A percentile compares a stretch with the other conserved stretches of the same genome.
These are phyloP conservation scores for Polyodon spathula DNA, from an alignment of 2,113 vertebrate genomes.

Conservation along the genomic window DNA sequence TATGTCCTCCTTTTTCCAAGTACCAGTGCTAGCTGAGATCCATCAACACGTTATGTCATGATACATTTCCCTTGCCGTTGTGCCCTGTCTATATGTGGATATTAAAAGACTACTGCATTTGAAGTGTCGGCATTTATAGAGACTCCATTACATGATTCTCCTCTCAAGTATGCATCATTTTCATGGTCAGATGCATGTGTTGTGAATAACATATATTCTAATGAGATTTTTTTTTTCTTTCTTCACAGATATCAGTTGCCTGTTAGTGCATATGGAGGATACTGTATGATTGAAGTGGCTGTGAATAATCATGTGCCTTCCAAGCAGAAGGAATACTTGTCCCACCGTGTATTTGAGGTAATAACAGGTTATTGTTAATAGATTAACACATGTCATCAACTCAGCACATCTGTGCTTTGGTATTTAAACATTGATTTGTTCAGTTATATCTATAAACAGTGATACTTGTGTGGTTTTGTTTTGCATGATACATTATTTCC, in stretches of 20 bases:
- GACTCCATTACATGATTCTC: slow-evolving; percentile 32
- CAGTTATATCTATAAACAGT: no score
- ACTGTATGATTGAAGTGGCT: slow-evolving; percentile 69
- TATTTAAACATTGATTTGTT: no score
- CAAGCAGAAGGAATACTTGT: slow-evolving; percentile 43
- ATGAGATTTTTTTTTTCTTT: slow-evolving; percentile 42
- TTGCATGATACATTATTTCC: no score
- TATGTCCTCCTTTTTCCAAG: no score
- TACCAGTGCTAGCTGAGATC: no score
- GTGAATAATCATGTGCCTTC: slow-evolving; percentile 50
- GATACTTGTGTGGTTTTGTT: no score
- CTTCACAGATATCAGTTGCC: slow-evolving; percentile 59
- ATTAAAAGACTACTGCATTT: slow-evolving; percentile 18
- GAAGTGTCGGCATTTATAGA: slow-evolving; percentile 38
- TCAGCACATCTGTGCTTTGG: no score
- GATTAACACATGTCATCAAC: no score
- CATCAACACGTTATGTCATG: no score
- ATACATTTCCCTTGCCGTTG: no score
- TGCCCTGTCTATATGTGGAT: slow-evolving; percentile 6
- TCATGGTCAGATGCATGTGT: slow-evolving; percentile 47
- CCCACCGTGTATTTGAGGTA: slow-evolving; percentile 54
- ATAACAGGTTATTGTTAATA: background rate
- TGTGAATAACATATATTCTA: slow-evolving; percentile 39
- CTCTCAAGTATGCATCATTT: slow-evolving; percentile 33
- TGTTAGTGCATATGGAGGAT: slow-evolving; percentile 41